Conservation (phyloP, 1,140 invertebrate genomes). For the Teleogryllus occipitalis region DNA sequence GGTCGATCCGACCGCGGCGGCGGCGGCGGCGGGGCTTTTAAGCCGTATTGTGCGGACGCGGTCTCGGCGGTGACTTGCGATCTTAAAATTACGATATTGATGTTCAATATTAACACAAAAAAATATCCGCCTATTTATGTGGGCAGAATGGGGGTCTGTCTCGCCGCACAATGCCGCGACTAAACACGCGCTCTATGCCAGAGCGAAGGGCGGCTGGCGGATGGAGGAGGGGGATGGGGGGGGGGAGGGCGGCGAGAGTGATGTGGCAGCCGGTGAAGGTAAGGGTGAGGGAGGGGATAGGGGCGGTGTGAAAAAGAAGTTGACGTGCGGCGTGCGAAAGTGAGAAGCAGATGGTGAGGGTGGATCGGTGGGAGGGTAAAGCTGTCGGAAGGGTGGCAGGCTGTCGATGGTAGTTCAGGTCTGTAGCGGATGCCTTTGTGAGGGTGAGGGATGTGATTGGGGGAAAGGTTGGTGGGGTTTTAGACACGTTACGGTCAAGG, state of each 20-base stretch:
- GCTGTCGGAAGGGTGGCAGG: too few relatives aligned
- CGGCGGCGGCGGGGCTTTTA: not conserved
- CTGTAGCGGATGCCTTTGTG: too few relatives aligned
- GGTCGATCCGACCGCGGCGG: not conserved
- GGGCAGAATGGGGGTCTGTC: not conserved
- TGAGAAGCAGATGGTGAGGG: not conserved
- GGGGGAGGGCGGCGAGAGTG: not conserved
- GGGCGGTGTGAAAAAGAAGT: not conserved
- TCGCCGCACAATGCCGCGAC: not conserved
- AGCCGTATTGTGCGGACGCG: not conserved
- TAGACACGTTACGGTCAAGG: too few relatives aligned
- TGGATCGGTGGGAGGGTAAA: not conserved
- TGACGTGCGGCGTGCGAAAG: not conserved
- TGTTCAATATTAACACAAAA: not conserved
- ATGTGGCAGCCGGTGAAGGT: not conserved
- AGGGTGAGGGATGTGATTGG: too few relatives aligned
- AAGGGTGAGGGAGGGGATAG: not conserved
- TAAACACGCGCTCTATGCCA: not conserved
- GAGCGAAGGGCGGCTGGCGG: not conserved
- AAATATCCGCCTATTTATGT: conserved; percentile 5
- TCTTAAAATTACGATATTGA: conserved; percentile 6
- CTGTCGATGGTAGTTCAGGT: too few relatives aligned
- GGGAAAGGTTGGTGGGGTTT: too few relatives aligned
- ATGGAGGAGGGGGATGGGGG: not conserved
- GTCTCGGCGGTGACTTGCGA: not conserved